phyloP scores from a whole-genome alignment of 2,888 invertebrate species.

The Cybosia mesomella region DNA sequence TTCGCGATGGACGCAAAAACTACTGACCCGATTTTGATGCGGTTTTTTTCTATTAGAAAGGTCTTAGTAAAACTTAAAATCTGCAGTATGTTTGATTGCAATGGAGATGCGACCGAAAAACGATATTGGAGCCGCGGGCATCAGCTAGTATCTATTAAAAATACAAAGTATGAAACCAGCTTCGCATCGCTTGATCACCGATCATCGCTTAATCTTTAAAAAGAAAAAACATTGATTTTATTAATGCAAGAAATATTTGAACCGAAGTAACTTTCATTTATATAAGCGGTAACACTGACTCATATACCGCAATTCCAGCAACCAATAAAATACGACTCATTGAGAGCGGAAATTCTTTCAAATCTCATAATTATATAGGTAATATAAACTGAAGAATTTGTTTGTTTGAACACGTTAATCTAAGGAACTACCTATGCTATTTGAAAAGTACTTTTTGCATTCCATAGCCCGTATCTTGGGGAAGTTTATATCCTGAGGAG shows the following conservation, averaged over 20 bases:
- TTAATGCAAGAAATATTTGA: neutral
- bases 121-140: too few species aligned
- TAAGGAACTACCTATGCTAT: neutral
- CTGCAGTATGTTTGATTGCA: too few species aligned
- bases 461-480: too few species aligned
- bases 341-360: constrained; percentile 2
- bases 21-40: too few species aligned
- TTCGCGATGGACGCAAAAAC: too few species aligned
- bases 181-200: neutral
- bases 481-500: too few species aligned
- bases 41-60: too few species aligned
- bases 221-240: neutral
- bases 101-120: too few species aligned
- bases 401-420: too few species aligned
- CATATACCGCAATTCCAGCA: neutral
- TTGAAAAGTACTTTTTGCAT: neutral
- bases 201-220: too few species aligned
- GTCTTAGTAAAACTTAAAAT: too few species aligned
- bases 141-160: constrained; percentile 4
- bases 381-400: neutral
- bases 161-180: neutral
- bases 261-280: neutral
- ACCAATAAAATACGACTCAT: neutral
- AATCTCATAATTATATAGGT: neutral
- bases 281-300: neutral